Evolutionary conservation across 2,797 vertebrate genomes (phyloP).

Genomic region (Mormyrops attenuatus): DNA sequence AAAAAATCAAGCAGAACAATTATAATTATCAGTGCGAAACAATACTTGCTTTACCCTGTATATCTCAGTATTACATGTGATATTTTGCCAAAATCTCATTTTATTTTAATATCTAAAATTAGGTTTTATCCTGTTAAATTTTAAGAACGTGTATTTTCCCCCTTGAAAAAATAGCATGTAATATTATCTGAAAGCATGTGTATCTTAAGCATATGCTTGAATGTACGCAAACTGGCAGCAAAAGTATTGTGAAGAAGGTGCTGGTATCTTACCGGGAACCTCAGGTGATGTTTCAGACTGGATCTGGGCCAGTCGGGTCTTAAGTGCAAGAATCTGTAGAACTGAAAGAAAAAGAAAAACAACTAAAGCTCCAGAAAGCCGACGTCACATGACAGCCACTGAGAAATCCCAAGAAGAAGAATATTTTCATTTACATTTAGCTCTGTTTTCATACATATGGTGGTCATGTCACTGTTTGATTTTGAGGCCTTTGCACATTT

Average conservation of each 20-base stretch:
- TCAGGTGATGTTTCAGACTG: neutral
- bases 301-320: conserved; percentile 31
- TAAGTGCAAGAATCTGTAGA: conserved; percentile 32
- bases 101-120: neutral
- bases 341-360: conserved; percentile 30
- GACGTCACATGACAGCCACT: neutral
- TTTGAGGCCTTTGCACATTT: neutral
- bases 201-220: neutral
- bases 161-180: neutral
- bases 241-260: neutral
- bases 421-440: neutral
- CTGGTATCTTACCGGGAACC: conserved; percentile 25
- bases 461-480: neutral
- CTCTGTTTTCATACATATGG: neutral
- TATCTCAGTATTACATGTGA: neutral
- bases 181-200: neutral
- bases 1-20: neutral
- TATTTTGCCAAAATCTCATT: neutral
- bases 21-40: neutral
- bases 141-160: neutral
- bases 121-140: neutral
- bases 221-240: neutral
- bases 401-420: neutral
- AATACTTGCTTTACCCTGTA: neutral
- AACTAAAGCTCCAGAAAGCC: neutral